Evolutionary conservation across 2,113 vertebrate genomes (phyloP).

Genomic region (Ascaphus truei): DNA sequence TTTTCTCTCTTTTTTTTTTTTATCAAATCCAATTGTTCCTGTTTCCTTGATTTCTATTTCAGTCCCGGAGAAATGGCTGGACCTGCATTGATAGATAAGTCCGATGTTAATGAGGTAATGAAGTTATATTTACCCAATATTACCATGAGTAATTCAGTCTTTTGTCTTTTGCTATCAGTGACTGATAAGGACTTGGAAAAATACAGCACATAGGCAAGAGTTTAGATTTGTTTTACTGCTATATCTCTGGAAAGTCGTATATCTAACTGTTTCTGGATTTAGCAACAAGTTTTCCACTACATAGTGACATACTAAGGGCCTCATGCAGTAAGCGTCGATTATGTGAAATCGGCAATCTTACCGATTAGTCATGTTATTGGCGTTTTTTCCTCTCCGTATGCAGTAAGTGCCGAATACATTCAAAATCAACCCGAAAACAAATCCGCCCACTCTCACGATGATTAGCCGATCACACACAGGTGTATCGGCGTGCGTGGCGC

Average conservation of each 20-base stretch:
- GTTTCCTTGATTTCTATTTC: too few species aligned
- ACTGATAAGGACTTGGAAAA: slow-evolving; percentile 58
- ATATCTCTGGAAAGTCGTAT: slow-evolving; percentile 50
- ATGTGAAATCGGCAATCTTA: too few species aligned
- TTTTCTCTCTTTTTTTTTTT: background rate
- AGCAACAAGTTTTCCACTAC: slow-evolving; percentile 49
- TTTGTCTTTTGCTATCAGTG: slow-evolving; percentile 51
- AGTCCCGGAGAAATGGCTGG: background rate
- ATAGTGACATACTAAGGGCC: too few species aligned
- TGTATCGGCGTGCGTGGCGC: too few species aligned
- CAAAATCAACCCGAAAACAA: too few species aligned
- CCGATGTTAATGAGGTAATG: slow-evolving; percentile 34
- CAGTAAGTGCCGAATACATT: too few species aligned
- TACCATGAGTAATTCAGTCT: slow-evolving; percentile 30
- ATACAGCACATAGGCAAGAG: slow-evolving; percentile 32
- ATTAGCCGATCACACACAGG: too few species aligned
- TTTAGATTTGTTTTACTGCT: slow-evolving; percentile 45
- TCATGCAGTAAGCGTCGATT: too few species aligned
- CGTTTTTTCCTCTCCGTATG: too few species aligned
- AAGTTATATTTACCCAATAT: slow-evolving; percentile 40
- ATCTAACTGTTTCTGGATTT: slow-evolving; percentile 48
- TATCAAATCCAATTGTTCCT: too few species aligned
- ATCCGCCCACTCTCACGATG: too few species aligned
- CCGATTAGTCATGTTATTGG: too few species aligned
- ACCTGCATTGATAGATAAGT: background rate